Percentiles rank a stretch among this genome's conserved stretches.
Evolutionary conservation across 2,797 vertebrate species (phyloP).

Genomic region (Hoplostethus mediterraneus): DNA sequence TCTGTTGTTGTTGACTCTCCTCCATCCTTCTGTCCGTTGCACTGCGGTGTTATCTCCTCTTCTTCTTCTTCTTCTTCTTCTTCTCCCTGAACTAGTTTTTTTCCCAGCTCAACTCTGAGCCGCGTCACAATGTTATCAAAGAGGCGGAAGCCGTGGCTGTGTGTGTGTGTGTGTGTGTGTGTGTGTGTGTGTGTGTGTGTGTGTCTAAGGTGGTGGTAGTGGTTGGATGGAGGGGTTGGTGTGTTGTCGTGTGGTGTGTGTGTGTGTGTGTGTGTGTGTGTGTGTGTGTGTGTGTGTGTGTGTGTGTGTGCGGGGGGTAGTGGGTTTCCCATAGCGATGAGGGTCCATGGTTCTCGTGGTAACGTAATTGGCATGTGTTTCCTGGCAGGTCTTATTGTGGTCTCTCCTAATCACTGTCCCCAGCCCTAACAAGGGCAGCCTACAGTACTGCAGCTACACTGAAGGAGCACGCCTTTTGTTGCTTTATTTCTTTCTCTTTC

Average conservation of each 20-base stretch:
- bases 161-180: background rate
- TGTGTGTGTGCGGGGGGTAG: conserved; percentile 1
- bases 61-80: too few relatives aligned
- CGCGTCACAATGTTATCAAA: conserved; percentile 71
- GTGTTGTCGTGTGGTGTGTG: background rate
- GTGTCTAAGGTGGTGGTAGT: too few relatives aligned
- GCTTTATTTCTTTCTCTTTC: conserved; percentile 81
- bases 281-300: background rate
- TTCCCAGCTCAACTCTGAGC: conserved; percentile 36
- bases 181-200: too few relatives aligned
- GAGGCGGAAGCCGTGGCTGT: conserved; percentile 36
- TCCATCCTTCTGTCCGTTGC: conserved; percentile 25
- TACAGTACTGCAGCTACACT: conserved; percentile 78
- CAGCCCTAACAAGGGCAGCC: conserved; percentile 86
- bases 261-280: conserved; percentile 1
- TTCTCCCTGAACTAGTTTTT: background rate
- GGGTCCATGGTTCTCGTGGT: conserved; percentile 91
- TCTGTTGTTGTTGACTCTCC: conserved; percentile 27
- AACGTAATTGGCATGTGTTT: conserved; percentile 99
- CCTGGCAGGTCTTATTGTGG: conserved; percentile 98
- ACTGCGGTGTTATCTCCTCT: conserved; percentile 29
- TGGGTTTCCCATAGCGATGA: conserved; percentile 96
- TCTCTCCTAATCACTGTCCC: conserved; percentile 98
- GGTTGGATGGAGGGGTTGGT: too few relatives aligned
- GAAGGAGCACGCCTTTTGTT: conserved; percentile 82